These are phyloP conservation scores for Tetramorium alpestre DNA, from an alignment of 1,140 invertebrate species.

Conservation along the genomic window DNA sequence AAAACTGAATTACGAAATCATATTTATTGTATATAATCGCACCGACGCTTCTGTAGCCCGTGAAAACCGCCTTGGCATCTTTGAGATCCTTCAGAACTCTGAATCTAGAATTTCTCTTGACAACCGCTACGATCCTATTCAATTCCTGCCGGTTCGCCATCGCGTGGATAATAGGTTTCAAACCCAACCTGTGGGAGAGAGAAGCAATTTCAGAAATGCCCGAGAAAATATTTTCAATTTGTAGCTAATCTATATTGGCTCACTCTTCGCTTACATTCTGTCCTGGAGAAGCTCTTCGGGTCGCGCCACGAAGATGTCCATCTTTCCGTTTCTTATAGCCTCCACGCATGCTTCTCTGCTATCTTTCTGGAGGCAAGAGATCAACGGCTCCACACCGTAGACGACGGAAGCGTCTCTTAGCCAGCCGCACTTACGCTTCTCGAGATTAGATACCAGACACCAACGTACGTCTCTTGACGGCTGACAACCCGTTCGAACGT, in stretches of 20 bases:
- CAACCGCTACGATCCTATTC: slow-evolving; percentile 90
- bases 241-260: neutral
- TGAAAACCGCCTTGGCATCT: slow-evolving; percentile 90
- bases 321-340: slow-evolving; percentile 86
- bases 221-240: slow-evolving; percentile 3
- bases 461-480: slow-evolving; percentile 87
- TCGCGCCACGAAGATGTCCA: slow-evolving; percentile 89
- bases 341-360: slow-evolving; percentile 88
- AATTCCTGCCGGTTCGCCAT: slow-evolving; percentile 86
- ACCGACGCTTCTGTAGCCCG: slow-evolving; percentile 88
- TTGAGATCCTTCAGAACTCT: slow-evolving; percentile 87
- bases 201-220: slow-evolving; percentile 25
- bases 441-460: slow-evolving; percentile 87
- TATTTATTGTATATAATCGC: neutral
- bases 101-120: slow-evolving; percentile 88
- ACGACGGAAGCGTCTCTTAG: slow-evolving; percentile 89
- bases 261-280: slow-evolving; percentile 80
- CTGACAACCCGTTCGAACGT: slow-evolving; percentile 88
- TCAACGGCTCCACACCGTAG: slow-evolving; percentile 90
- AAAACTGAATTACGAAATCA: neutral
- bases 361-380: slow-evolving; percentile 88
- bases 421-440: slow-evolving; percentile 91
- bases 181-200: slow-evolving; percentile 85
- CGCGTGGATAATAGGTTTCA: slow-evolving; percentile 90
- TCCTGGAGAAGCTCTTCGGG: slow-evolving; percentile 88